phyloP scores from a whole-genome alignment of 2,797 vertebrate species.

The Ctenochaetus hawaiiensis region DNA sequence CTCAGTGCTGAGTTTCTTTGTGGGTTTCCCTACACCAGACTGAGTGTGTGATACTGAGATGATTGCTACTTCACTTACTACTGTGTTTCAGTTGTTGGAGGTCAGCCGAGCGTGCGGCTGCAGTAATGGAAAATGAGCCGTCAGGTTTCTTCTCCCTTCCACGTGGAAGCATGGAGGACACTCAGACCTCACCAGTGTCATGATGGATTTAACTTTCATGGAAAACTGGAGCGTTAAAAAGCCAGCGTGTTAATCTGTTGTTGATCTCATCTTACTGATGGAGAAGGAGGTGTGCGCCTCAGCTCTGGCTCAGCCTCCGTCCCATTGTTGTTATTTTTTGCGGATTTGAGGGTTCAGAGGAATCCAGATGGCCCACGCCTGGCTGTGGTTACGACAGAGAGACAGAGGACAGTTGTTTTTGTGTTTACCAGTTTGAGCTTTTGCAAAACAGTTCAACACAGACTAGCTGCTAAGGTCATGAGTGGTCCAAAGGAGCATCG shows the following conservation, averaged over 20 bases:
- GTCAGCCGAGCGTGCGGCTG: conserved; percentile 65
- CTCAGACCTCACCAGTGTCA: conserved; percentile 42
- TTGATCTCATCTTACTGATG: conserved; percentile 31
- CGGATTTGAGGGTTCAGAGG: conserved; percentile 57
- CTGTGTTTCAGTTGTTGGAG: conserved; percentile 70
- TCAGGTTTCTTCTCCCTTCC: conserved; percentile 60
- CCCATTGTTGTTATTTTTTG: conserved; percentile 53
- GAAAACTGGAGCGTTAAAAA: conserved; percentile 51
- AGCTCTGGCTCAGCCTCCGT: conserved; percentile 1
- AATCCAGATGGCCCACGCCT: conserved; percentile 74
- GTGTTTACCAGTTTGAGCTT: conserved; percentile 51
- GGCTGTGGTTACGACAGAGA: conserved; percentile 59
- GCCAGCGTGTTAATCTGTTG: conserved; percentile 21
- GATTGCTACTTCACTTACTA: conserved; percentile 70
- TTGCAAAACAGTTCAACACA: conserved; percentile 54
- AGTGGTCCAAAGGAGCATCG: conserved; percentile 15
- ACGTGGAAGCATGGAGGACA: conserved; percentile 62
- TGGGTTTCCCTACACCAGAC: conserved; percentile 56
- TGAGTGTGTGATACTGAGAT: conserved; percentile 50
- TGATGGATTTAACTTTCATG: conserved; percentile 60
- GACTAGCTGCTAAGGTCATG: conserved; percentile 48
- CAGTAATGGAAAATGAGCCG: conserved; percentile 76
- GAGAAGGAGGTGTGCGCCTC: conserved; percentile 41
- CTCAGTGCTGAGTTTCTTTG: conserved; percentile 41
- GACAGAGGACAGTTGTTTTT: conserved; percentile 66